These are phyloP conservation scores for Hemiprocne comata DNA, from an alignment of 2,113 vertebrate species.

Conservation along the genomic window DNA sequence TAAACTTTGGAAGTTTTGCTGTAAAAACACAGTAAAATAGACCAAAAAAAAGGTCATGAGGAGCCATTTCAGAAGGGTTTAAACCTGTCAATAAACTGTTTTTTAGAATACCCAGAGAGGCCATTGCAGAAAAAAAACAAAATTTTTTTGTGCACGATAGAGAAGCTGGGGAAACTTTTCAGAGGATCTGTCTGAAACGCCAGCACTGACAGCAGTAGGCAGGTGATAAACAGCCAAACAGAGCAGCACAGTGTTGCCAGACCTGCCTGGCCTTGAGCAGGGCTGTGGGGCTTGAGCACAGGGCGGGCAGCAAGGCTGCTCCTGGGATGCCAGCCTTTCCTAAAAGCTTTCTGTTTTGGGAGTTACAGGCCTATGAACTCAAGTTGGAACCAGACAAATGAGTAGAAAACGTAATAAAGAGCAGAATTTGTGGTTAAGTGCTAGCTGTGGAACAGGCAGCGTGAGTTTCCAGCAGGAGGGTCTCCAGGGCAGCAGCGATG, in stretches of 20 bases:
- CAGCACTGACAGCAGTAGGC: neutral
- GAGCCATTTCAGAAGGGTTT: neutral
- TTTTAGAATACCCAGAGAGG: neutral
- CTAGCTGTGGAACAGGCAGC: neutral
- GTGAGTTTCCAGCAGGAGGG: neutral
- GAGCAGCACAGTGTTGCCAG: accelerated
- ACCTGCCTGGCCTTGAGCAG: accelerated
- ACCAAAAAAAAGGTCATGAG: neutral
- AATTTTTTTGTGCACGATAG: neutral
- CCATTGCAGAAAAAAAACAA: neutral
- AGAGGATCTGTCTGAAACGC: neutral
- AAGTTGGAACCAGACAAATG: neutral
- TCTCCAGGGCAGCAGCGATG: accelerated
- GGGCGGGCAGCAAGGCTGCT: neutral
- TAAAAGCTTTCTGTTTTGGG: neutral
- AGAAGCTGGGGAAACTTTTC: neutral
- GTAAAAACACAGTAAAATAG: neutral
- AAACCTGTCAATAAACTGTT: neutral
- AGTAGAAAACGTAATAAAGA: neutral
- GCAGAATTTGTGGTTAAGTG: neutral
- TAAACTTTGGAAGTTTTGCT: neutral
- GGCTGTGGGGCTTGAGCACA: accelerated
- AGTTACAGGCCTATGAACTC: neutral
- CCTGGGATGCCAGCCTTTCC: accelerated
- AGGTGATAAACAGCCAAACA: accelerated